Base-by-base conservation (phyloP, 1,140 invertebrate species). In the Melanaphis sacchari region DNA sequence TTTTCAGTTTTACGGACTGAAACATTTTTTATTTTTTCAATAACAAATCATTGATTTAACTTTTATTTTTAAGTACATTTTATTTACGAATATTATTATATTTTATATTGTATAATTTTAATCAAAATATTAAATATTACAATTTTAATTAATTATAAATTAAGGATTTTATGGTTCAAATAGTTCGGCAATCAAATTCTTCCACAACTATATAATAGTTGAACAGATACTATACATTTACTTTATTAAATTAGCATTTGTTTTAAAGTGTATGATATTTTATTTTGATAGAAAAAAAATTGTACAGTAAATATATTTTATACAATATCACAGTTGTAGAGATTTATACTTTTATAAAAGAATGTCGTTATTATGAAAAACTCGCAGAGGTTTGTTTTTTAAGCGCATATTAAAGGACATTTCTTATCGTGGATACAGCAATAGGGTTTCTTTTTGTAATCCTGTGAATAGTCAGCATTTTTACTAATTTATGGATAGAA, bases 401-500 rank as follows among this genome's bases (percentile, higher is more conserved):
- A 43, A 43, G 24, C 41, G 26, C 85, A 46, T 46, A 87, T 87
- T 76, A 43, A 87, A n/a, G 40, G 43, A 84, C 22, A 41, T 84
- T 40, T 40, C 36, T 84, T 41, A 41, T 82, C 36, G 38, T 40
- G 21, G 7, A 22, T 26, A 84, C 82, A 15, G 43, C 59, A n/a
- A 76, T 76, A 76, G 85, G 85, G 41, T 87, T 87, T 87, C 40
- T 18, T 43, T 31, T 43, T 43, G 85, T 87, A n/a, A 87, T 87
- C 26, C 31, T 26, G 43, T 2, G 40, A 46, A 18, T 15, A 46
- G 41, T 87, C 85, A 87, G 41, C 85, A 31, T 87, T 87, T 87
- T 43, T 46, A 76, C 24, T n/a, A 46, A 87, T 87, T 43, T 87
- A 87, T 87, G 85, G 40, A 46, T 46, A 46, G 7, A 87, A 43